Evolutionary conservation across 2,888 invertebrate species (phyloP), one percentile per base, ranked within the genome.

Genomic region (Lasioglossum lativentre): DNA sequence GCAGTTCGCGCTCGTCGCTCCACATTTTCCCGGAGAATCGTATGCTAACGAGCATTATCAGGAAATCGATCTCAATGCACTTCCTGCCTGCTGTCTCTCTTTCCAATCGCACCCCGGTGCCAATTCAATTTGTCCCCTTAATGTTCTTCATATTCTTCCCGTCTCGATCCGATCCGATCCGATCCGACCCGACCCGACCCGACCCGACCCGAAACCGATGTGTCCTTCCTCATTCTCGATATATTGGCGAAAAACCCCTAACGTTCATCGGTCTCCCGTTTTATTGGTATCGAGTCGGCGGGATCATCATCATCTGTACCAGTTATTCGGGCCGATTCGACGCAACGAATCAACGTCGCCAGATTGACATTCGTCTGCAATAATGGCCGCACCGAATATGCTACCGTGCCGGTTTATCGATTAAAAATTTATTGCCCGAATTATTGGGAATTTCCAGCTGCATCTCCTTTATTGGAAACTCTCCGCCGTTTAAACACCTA

Each of bases 21-120:
- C 72, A 79, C 82, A 83, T 86, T 86, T 83, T 86, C 81, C 68
- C 80, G 30, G 74, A 84, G 89, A 86, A 90, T 88, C 88, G 90
- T 89, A 87, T 88, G 91, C 90, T 91, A 92, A 92, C 91, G 91
- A 92, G 91, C 88, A 88, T 92, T 90, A 92, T 90, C 87, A 86
- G 85, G 82, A 82, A 88, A 87, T 86, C 82, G 90, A 83, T 86
- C 80, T 68, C 71, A 47, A 68, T 30, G 59, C 76, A 85, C 66
- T 73, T 79, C 78, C 78, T 52, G 38, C 34, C 27, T n/a, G 59
- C 56, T 66, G 59, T 38, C 72, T 70, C 83, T 70, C 56, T 73
- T 73, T 75, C 83, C 47, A 38, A 12, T 70, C 34, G 83, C 79
- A 40, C 52, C 45, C 56, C 38, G 68, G 42, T 82, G 42, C 40